A percentile compares a stretch with the other conserved stretches of the same genome.
Conservation (phyloP, 2,888 invertebrate genomes). For the Tiliacea citrago region DNA sequence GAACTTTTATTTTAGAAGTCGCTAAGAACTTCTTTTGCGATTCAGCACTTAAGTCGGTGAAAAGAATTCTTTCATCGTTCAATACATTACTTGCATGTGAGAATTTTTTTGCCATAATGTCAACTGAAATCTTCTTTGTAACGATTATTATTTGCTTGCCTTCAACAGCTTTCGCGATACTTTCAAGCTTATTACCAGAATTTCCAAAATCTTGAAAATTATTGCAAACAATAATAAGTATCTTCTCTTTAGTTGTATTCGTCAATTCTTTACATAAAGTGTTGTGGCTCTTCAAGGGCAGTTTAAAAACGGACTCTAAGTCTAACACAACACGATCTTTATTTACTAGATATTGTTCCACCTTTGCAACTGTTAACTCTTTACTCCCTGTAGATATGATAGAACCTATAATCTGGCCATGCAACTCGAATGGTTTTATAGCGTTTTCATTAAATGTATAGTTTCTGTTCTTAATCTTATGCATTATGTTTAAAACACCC, state of each 20-base stretch:
- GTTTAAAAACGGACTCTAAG: constrained; percentile 24
- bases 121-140: constrained; percentile 3
- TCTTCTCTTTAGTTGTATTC: background rate
- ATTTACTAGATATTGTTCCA: constrained; percentile 25
- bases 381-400: constrained; percentile 7
- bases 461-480: constrained; percentile 18
- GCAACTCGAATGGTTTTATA: constrained; percentile 4
- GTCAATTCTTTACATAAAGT: constrained; percentile 31
- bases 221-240: constrained; percentile 24
- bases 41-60: constrained; percentile 38
- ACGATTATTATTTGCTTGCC: constrained; percentile 23
- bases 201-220: background rate
- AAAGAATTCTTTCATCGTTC: constrained; percentile 17
- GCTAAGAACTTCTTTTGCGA: constrained; percentile 32
- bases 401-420: background rate
- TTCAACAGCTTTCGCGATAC: constrained; percentile 16
- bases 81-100: background rate
- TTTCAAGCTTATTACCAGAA: constrained; percentile 3
- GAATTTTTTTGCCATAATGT: constrained; percentile 15
- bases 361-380: constrained; percentile 26
- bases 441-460: constrained; percentile 22
- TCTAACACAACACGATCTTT: constrained; percentile 14
- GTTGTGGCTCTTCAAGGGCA: constrained; percentile 19
- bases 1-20: constrained; percentile 33
- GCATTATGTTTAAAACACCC: constrained; percentile 23